phyloP scores from a whole-genome alignment of 1,140 invertebrate species.

The Cyclargus thomasi region DNA sequence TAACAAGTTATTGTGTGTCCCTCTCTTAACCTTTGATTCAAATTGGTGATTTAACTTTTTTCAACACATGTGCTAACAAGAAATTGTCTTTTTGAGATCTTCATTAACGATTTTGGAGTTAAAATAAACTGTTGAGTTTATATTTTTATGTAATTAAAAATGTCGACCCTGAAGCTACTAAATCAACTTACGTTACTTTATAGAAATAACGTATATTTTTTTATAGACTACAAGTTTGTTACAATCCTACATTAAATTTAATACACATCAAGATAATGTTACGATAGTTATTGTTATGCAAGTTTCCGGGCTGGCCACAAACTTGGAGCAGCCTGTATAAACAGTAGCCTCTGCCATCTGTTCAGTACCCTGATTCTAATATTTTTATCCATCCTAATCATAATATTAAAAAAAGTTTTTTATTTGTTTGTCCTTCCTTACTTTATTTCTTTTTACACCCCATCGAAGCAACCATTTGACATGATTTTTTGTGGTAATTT shows the following conservation, averaged over 20 bases:
- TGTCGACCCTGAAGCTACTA: no score
- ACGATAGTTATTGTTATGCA: neutral
- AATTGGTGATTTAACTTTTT: neutral
- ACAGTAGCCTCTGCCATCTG: neutral
- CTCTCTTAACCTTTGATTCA: slow-evolving; percentile 2
- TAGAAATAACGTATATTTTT: no score
- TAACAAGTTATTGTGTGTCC: neutral
- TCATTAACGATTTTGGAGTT: neutral
- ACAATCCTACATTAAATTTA: no score
- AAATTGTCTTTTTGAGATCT: neutral
- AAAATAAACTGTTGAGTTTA: neutral
- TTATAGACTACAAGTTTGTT: neutral
- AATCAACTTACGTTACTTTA: no score
- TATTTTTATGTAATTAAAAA: no score
- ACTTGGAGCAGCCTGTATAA: neutral
- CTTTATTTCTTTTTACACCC: no score
- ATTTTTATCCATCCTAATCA: no score
- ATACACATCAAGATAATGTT: neutral
- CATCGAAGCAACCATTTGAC: no score
- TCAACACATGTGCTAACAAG: neutral
- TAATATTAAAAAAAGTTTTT: no score
- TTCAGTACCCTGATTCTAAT: neutral
- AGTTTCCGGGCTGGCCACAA: neutral
- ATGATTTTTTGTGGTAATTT: no score
- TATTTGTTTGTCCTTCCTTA: no score